These are phyloP conservation scores for Xenus cinereus DNA, from an alignment of 2,113 vertebrate genomes.

Conservation along the genomic window DNA sequence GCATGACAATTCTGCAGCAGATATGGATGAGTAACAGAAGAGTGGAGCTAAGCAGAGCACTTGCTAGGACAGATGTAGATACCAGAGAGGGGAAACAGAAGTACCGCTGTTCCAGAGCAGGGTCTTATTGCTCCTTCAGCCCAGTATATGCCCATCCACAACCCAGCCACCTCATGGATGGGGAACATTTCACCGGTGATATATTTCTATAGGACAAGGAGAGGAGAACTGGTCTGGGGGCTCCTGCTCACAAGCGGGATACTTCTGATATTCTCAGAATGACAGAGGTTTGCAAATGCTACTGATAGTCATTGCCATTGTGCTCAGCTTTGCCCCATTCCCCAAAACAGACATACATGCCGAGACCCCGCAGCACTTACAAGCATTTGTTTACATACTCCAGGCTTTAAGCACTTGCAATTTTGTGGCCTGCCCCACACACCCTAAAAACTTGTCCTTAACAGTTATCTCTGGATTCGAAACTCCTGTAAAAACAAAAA, in stretches of 20 bases:
- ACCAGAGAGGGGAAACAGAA: neutral
- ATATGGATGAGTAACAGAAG: neutral
- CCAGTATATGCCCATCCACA: too few relatives aligned
- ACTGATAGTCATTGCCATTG: neutral
- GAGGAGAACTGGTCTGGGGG: neutral
- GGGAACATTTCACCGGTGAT: neutral
- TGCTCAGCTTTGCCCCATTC: neutral
- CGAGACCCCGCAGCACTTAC: neutral
- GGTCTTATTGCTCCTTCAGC: neutral
- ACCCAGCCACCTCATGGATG: neutral
- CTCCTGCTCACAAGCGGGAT: neutral
- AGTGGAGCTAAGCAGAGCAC: neutral
- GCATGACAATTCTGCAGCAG: neutral
- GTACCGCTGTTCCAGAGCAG: neutral
- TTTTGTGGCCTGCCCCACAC: constrained; percentile 54
- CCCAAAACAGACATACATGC: neutral
- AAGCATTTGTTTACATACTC: constrained; percentile 53
- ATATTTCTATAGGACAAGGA: neutral
- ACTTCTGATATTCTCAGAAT: neutral
- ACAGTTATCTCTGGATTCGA: constrained; percentile 70
- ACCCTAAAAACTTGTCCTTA: constrained; percentile 62
- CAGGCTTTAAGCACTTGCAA: constrained; percentile 56
- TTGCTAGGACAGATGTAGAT: neutral
- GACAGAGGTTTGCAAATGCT: neutral
- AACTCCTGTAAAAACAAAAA: constrained; percentile 75